Percentiles rank a stretch among this genome's conserved stretches.
phyloP scores from a whole-genome alignment of 2,888 invertebrate genomes.

The Aphrophora alni region DNA sequence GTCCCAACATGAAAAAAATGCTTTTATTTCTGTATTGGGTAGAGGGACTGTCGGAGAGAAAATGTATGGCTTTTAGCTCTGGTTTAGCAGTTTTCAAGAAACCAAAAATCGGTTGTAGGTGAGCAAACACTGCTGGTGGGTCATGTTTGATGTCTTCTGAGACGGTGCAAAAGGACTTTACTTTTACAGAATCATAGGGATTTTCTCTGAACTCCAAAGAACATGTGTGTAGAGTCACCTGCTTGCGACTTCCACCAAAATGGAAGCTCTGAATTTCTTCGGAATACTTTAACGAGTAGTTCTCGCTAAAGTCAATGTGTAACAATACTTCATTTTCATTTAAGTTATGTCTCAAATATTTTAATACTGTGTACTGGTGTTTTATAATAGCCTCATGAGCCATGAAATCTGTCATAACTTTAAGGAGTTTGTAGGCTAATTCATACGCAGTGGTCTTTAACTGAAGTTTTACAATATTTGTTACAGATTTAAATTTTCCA shows the following conservation, averaged over 20 bases:
- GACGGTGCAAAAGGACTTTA: slow-evolving; percentile 4
- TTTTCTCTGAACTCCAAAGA: slow-evolving; percentile 5
- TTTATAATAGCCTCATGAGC: not conserved
- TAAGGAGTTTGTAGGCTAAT: not conserved
- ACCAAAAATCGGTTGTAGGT: not conserved
- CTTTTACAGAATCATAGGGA: not conserved
- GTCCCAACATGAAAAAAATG: not conserved
- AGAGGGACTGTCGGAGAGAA: slow-evolving; percentile 20
- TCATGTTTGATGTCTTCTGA: slow-evolving; percentile 18
- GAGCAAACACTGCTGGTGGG: slow-evolving; percentile 15
- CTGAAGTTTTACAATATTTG: not conserved
- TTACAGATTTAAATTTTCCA: not conserved
- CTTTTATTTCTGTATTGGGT: slow-evolving; percentile 26
- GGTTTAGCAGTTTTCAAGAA: not conserved
- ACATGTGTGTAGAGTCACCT: slow-evolving; percentile 12
- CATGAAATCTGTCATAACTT: slow-evolving; percentile 17
- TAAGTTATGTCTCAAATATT: not conserved
- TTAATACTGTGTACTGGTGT: slow-evolving; percentile 16
- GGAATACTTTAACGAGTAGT: slow-evolving; percentile 20
- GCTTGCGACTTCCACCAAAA: slow-evolving; percentile 25
- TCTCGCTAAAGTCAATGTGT: slow-evolving; percentile 25
- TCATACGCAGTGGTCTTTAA: not conserved
- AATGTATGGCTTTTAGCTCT: not conserved
- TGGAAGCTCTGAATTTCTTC: slow-evolving; percentile 26
- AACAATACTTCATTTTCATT: not conserved